These are phyloP conservation scores for Cremastinae sp. DNA, from an alignment of 2,888 invertebrate species.

Conservation along the genomic window DNA sequence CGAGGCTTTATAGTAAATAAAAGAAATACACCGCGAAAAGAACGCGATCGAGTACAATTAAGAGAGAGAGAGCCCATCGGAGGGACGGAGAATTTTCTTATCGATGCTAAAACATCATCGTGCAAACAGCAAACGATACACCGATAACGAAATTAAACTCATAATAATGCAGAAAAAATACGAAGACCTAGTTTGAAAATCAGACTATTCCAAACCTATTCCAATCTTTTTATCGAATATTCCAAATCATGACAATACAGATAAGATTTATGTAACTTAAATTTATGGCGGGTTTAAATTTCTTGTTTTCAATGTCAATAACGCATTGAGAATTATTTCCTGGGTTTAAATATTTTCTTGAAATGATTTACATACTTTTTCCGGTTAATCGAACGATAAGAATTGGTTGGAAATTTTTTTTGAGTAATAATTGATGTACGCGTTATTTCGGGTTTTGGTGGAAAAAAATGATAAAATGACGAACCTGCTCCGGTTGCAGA, in stretches of 20 bases:
- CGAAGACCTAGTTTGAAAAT: conserved; percentile 14
- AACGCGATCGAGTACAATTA: conserved; percentile 11
- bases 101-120: conserved; percentile 70
- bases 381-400: too few species aligned
- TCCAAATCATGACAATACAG: background rate
- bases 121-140: conserved; percentile 69
- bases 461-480: conserved; percentile 13
- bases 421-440: too few species aligned
- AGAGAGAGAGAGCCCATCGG: conserved; percentile 14
- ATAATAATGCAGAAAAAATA: conserved; percentile 36
- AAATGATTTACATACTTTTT: too few species aligned
- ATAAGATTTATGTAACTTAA: background rate
- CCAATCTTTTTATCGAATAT: background rate
- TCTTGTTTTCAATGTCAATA: conserved; percentile 9
- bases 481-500: conserved; percentile 54
- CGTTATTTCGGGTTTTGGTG: too few species aligned
- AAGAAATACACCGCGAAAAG: conserved; percentile 48
- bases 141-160: conserved; percentile 66
- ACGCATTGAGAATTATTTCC: background rate
- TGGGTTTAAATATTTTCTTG: too few species aligned
- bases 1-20: conserved; percentile 61
- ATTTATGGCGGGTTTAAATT: conserved; percentile 3
- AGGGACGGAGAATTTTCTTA: conserved; percentile 62
- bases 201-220: background rate
- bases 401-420: too few species aligned